A percentile compares a stretch with the other conserved stretches of the same genome.
These are phyloP conservation scores for Epicampocera succincta DNA, from an alignment of 2,888 invertebrate species.

Conservation along the genomic window DNA sequence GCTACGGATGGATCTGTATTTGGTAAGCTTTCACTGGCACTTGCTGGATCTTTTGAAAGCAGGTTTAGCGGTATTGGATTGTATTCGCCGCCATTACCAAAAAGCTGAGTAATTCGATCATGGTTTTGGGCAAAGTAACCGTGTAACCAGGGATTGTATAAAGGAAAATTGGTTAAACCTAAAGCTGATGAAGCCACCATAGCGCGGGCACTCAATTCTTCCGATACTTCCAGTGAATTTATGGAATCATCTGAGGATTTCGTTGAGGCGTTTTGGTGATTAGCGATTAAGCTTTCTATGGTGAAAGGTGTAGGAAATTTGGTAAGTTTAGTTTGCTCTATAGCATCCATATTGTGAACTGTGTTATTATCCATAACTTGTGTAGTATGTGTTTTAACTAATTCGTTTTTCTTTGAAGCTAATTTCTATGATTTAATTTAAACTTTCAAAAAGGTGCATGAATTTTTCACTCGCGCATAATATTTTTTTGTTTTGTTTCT, in stretches of 20 bases:
- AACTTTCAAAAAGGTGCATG: background rate
- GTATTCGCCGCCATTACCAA: slow-evolving; percentile 70
- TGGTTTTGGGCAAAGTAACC: slow-evolving; percentile 81
- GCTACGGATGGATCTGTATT: slow-evolving; percentile 9
- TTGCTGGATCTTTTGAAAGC: slow-evolving; percentile 52
- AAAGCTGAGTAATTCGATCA: slow-evolving; percentile 79
- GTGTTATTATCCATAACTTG: slow-evolving; percentile 67
- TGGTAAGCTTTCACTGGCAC: slow-evolving; percentile 33
- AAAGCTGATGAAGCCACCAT: slow-evolving; percentile 77
- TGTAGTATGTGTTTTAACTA: background rate
- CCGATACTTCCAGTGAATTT: slow-evolving; percentile 56
- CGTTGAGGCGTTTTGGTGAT: slow-evolving; percentile 69
- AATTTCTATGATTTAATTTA: background rate
- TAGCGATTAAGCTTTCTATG: slow-evolving; percentile 81
- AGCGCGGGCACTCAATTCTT: slow-evolving; percentile 76
- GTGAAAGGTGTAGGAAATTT: slow-evolving; percentile 81
- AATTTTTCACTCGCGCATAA: slow-evolving; percentile 40
- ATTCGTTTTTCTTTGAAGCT: slow-evolving; percentile 23
- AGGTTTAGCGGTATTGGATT: slow-evolving; percentile 44
- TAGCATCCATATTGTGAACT: slow-evolving; percentile 63
- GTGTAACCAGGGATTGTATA: slow-evolving; percentile 81
- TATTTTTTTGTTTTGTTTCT: slow-evolving; percentile 4
- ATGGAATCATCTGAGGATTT: slow-evolving; percentile 45
- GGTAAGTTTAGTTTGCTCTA: slow-evolving; percentile 73
- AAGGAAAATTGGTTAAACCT: slow-evolving; percentile 79